Conservation (phyloP, 2,888 invertebrate species). For the Drosophila cracens region DNA sequence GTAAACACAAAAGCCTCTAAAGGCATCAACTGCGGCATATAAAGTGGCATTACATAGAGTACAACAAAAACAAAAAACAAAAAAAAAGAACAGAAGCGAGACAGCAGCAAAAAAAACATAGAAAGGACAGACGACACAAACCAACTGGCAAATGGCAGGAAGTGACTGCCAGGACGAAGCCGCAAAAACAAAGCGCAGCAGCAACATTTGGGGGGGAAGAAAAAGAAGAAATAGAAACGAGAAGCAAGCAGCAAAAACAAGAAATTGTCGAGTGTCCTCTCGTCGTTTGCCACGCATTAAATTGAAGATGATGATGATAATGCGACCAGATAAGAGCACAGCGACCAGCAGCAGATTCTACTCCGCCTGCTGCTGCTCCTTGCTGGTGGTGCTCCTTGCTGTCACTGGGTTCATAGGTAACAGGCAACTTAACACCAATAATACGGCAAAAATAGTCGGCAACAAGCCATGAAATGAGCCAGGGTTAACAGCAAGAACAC, state of each 20-base stretch:
- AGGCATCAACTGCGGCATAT: constrained; percentile 83
- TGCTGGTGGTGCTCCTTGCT: neutral
- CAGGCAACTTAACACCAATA: constrained; percentile 78
- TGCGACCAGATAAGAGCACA: constrained; percentile 63
- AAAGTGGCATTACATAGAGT: constrained; percentile 80
- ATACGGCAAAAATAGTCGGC: constrained; percentile 63
- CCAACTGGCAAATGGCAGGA: constrained; percentile 65
- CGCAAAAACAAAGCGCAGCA: constrained; percentile 58
- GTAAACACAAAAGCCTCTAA: constrained; percentile 81
- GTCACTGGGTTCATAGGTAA: constrained; percentile 67
- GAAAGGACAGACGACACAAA: constrained; percentile 8
- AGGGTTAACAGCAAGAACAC: neutral
- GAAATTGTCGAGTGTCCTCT: constrained; percentile 74
- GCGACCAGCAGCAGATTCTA: constrained; percentile 9
- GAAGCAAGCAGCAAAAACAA: constrained; percentile 4
- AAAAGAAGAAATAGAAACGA: constrained; percentile 33
- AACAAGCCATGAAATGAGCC: constrained; percentile 75
- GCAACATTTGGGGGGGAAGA: constrained; percentile 29
- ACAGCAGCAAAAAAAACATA: constrained; percentile 3
- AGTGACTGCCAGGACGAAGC: constrained; percentile 54
- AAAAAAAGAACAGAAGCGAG: constrained; percentile 1
- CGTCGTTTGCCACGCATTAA: constrained; percentile 76
- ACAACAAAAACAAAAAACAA: constrained; percentile 32
- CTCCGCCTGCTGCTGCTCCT: neutral
- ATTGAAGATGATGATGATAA: constrained; percentile 81